A percentile compares a stretch with the other conserved stretches of the same genome.
Conservation (phyloP, 2,888 invertebrate species). For the Tipula vernalis region DNA sequence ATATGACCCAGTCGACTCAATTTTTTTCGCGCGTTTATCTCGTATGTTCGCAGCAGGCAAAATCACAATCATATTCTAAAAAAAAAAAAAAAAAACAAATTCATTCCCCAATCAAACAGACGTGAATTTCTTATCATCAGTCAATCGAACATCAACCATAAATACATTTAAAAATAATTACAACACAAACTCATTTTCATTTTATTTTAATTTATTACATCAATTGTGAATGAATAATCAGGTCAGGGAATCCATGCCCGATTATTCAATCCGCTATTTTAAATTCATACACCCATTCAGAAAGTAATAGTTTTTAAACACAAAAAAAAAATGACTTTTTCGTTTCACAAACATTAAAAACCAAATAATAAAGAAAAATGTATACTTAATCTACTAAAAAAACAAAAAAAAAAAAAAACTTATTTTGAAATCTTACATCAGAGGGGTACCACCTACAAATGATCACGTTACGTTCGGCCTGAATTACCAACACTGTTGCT, state of each 20-base stretch:
- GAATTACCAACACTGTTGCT: not conserved
- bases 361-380: not conserved
- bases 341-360: constrained; percentile 4
- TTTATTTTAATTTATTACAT: not conserved
- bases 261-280: not conserved
- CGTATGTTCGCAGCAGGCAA: not conserved
- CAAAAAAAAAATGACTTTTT: not conserved
- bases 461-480: not conserved
- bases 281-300: constrained; percentile 4
- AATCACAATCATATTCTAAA: not conserved
- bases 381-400: not conserved
- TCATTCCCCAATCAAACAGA: not conserved
- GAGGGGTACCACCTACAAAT: not conserved
- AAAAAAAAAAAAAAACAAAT: not conserved
- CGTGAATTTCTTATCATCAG: not conserved
- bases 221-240: not conserved
- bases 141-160: not conserved
- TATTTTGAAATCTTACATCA: not conserved
- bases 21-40: not conserved
- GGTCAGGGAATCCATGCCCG: not conserved
- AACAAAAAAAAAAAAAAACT: not conserved
- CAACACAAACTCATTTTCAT: not conserved
- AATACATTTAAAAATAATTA: not conserved
- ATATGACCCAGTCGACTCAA: not conserved
- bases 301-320: not conserved